phyloP scores from a whole-genome alignment of 2,888 invertebrate genomes.

The Hirtodrosophila trivittata region DNA sequence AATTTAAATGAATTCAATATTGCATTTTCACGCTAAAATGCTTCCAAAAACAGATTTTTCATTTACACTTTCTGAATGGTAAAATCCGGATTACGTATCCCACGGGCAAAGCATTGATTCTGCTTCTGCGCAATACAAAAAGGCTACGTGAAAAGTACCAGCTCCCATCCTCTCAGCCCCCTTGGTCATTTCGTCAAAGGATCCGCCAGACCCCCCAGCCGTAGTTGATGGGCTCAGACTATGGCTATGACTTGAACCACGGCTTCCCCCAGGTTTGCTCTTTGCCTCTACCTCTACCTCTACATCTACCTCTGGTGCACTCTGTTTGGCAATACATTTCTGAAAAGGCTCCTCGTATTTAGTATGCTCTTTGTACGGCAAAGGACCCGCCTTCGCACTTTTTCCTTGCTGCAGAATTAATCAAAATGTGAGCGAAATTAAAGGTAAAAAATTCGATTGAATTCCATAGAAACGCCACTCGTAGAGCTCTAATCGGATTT shows the following conservation, averaged over 20 bases:
- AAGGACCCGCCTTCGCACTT: constrained; percentile 63
- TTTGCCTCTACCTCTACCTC: constrained; percentile 15
- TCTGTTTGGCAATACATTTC: constrained; percentile 51
- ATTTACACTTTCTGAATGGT: constrained; percentile 81
- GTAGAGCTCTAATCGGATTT: constrained; percentile 11
- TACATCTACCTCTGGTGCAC: not conserved
- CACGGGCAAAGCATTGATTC: constrained; percentile 79
- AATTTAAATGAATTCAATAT: constrained; percentile 83
- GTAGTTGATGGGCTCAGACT: constrained; percentile 31
- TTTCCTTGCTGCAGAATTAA: constrained; percentile 67
- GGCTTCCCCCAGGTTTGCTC: too few relatives aligned
- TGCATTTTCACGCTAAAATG: constrained; percentile 83
- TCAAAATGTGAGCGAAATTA: constrained; percentile 78
- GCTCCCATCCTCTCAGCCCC: constrained; percentile 13
- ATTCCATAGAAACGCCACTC: not conserved
- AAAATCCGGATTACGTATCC: constrained; percentile 82
- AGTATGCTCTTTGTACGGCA: constrained; percentile 73
- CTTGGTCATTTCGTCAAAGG: constrained; percentile 56
- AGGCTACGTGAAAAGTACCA: constrained; percentile 30
- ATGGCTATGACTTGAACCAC: constrained; percentile 41
- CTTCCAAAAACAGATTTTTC: constrained; percentile 83
- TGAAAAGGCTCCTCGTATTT: constrained; percentile 71
- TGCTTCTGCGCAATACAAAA: constrained; percentile 63
- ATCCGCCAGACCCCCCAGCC: constrained; percentile 33
- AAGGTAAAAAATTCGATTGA: constrained; percentile 53